Evolutionary conservation across 2,113 vertebrate species (phyloP), one percentile per base, ranked within the genome.

Genomic region (Oryzias melastigma): DNA sequence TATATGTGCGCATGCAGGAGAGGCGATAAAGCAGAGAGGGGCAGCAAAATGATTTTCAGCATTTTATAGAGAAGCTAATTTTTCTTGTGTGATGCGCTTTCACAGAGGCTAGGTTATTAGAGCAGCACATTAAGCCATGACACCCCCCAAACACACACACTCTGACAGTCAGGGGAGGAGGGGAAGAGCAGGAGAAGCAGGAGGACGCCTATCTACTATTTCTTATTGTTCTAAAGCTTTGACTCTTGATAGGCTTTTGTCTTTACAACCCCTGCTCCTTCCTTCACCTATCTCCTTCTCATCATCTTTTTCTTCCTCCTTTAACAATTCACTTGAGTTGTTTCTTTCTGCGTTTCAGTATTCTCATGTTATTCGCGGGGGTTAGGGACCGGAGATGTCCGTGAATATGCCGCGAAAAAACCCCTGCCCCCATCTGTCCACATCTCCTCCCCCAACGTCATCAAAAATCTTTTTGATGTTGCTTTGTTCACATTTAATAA

Each of bases 11-110:
- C 62, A 77, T 68, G 73, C 79, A 80, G 78, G 75, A 68, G 74
- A 65, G 63, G 64, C 55, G 68, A 75, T 68, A 74, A 71, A 74
- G 42, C 50, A 15, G 71, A 71, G 77, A 56, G 50, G 61, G 68
- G 64, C 59, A 17, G 73, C 25, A 77, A 68, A 71, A 52, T 41
- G 73, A 81, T 54, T 81, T 81, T 80, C 75, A 62, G 84, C 86
- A 85, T 55, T 85, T 84, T 79, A 71, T 58, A 72, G 62, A 80
- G 71, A 74, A 65, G 72, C 72, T 88, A 66, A 80, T 89, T 87
- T 86, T 85, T 85, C 85, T 88, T 82, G 60, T 55, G 62, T 48
- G 66, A 52, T 54, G 58, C 7, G 12, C 68, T 71, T 63, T 52
- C 40, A 41, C 66, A 40, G 75, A 74, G 75, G 65, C 52, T 18